Percentiles rank a stretch among this genome's conserved stretches.
Evolutionary conservation across 2,888 invertebrate species (phyloP).

Genomic region (Lasioglossum figueresi): DNA sequence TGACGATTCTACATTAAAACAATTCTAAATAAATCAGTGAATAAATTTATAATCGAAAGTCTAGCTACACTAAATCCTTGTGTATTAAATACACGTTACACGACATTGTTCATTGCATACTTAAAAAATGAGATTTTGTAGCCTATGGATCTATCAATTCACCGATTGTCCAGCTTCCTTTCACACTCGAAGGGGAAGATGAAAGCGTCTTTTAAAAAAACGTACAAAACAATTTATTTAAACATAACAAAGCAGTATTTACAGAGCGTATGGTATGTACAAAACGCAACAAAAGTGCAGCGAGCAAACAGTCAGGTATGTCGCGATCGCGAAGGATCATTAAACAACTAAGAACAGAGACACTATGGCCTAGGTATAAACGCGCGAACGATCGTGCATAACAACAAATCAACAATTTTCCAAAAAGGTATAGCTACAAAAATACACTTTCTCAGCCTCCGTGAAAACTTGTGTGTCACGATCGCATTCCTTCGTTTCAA

Average conservation of each 20-base stretch:
- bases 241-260: constrained; percentile 64
- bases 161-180: too few relatives aligned
- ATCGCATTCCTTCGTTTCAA: background rate
- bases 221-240: constrained; percentile 64
- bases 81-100: too few relatives aligned
- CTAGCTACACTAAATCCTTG: too few relatives aligned
- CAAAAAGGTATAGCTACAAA: background rate
- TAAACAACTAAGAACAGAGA: constrained; percentile 19
- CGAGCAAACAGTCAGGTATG: constrained; percentile 40
- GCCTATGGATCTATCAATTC: too few relatives aligned
- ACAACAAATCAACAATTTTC: background rate
- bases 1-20: too few relatives aligned
- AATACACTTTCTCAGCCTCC: background rate
- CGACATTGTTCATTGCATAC: too few relatives aligned
- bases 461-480: background rate
- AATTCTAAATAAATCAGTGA: too few relatives aligned
- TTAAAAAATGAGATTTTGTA: too few relatives aligned
- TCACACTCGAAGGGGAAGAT: background rate
- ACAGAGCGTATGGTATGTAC: constrained; percentile 66
- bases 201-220: constrained; percentile 30
- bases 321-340: constrained; percentile 29
- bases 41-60: too few relatives aligned
- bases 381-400: background rate
- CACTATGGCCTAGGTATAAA: background rate
- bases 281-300: constrained; percentile 53